phyloP scores from a whole-genome alignment of 2,888 invertebrate species.

The Melanotus villosus region DNA sequence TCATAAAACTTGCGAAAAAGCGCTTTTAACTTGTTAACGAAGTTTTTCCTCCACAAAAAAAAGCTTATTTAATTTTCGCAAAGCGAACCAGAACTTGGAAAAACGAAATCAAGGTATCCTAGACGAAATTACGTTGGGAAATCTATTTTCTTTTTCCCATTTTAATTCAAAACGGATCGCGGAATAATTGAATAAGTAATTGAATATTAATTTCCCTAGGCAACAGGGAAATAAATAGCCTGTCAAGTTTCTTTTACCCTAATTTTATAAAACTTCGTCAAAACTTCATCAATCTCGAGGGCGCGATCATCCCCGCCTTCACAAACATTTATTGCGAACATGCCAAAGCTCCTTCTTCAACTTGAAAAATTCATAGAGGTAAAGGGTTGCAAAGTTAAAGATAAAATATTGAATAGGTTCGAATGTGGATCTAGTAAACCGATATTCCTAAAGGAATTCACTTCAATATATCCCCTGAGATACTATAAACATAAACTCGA shows the following conservation, averaged over 20 bases:
- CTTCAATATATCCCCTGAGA: no score
- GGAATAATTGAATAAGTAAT: slow-evolving; percentile 54
- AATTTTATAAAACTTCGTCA: slow-evolving; percentile 50
- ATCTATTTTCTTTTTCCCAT: not conserved
- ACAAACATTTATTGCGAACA: slow-evolving; percentile 72
- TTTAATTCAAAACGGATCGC: slow-evolving; percentile 38
- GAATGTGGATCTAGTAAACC: no score
- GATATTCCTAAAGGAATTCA: no score
- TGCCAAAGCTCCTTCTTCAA: slow-evolving; percentile 2
- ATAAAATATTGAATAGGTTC: slow-evolving; percentile 3
- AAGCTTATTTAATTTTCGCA: no score
- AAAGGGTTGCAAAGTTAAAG: slow-evolving; percentile 8
- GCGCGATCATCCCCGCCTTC: slow-evolving; percentile 98
- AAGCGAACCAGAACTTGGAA: no score
- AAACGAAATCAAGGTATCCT: not conserved
- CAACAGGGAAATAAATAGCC: slow-evolving; percentile 52
- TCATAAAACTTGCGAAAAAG: not conserved
- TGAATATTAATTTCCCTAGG: slow-evolving; percentile 53
- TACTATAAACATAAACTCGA: no score
- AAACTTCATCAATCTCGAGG: slow-evolving; percentile 64
- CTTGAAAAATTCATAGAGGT: slow-evolving; percentile 1
- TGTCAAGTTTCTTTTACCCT: slow-evolving; percentile 44
- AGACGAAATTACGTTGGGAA: not conserved
- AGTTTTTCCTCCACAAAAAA: slow-evolving; percentile 7
- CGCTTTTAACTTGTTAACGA: slow-evolving; percentile 6